Conservation (phyloP, 2,888 invertebrate species). For the Coenonympha arcania region DNA sequence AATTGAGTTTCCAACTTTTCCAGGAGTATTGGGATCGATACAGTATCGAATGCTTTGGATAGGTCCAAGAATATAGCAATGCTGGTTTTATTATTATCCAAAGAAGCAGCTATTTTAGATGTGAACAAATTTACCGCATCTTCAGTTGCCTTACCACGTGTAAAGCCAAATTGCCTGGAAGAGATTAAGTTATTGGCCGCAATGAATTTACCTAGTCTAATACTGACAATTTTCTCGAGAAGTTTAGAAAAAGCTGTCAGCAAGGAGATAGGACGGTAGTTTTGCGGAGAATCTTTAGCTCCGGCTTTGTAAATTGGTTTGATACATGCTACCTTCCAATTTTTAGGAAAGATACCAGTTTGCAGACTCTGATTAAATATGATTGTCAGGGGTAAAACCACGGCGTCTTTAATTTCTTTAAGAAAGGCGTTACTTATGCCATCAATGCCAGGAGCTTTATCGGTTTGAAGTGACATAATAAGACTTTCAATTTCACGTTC, state of each 20-base stretch:
- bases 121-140: neutral
- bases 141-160: neutral
- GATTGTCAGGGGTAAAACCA: neutral
- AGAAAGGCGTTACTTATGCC: neutral
- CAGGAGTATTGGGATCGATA: neutral
- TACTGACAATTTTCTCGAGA: neutral
- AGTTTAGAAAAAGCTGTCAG: neutral
- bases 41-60: neutral
- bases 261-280: neutral
- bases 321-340: neutral
- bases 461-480: slow-evolving; percentile 1
- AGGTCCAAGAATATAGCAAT: slow-evolving; percentile 1
- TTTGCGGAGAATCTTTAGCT: neutral
- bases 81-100: neutral
- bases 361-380: slow-evolving; percentile 1
- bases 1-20: neutral
- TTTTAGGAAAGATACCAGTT: slow-evolving; percentile 3
- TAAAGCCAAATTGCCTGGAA: neutral
- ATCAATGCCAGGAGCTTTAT: slow-evolving; percentile 9
- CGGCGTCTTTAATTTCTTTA: slow-evolving; percentile 1
- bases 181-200: too few relatives aligned
- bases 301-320: slow-evolving; percentile 2
- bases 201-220: too few relatives aligned
- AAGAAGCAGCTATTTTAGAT: neutral
- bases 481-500: neutral